Evolutionary conservation across 2,888 invertebrate genomes (phyloP), one percentile per base, ranked within the genome.

Genomic region (Allacma fusca): DNA sequence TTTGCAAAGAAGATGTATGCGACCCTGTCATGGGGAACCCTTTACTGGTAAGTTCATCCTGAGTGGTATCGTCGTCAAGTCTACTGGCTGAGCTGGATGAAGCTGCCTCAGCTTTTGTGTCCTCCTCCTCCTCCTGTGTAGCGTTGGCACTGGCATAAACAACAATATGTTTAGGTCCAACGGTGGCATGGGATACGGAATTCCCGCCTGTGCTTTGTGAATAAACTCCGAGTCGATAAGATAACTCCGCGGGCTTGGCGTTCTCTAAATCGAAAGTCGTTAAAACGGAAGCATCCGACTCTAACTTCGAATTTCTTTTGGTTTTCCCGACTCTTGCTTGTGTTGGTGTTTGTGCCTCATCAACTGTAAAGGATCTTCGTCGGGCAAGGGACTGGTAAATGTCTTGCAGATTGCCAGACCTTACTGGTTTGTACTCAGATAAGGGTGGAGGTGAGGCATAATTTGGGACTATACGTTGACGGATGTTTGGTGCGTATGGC

Each of bases 191-290:
- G 12, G 69, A 44, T 1, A 67, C 28, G 2, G 76, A 76, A 0
- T 50, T 28, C 21, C 64, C 74, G 24, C 69, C 68, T 2, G 5
- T 28, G 43, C 68, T 69, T 23, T 68, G 57, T 0, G 76, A 69
- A 34, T 76, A 76, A 43, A 76, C 76, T 0, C 76, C 76, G 13
- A 76, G 68, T 76, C 76, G 24, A 24, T 76, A 76, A 7, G 68
- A 26, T 28, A 68, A 28, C 23, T 69, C 50, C 1, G 26, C 9
- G 1, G 68, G 57, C 13, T 26, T 72, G 12, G n/a, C 26, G 57
- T 57, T n/a, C 1, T 72, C 72, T 26, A 72, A 12, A 13, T 26
- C 23, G n/a, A 72, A 57, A 1, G 72, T 72, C n/a, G 50, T 57
- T 12, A 72, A 59, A 19, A 50, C 28, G 13, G 71, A 65, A 26